Base-by-base conservation (phyloP, 1,140 invertebrate species). In the Globodera rostochiensis region DNA sequence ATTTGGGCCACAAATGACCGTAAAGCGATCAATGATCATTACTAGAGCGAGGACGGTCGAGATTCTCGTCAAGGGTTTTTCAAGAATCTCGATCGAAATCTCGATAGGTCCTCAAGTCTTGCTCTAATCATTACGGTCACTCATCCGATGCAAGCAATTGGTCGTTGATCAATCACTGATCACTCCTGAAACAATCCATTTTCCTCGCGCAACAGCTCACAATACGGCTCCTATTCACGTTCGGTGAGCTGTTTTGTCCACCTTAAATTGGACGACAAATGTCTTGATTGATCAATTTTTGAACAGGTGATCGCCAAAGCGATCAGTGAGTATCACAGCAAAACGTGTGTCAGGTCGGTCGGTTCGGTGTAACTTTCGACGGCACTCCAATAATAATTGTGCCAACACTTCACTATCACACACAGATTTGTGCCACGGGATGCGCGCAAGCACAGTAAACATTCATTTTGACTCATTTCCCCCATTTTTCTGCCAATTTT, bases 301-400 rank as follows among this genome's bases (percentile, higher is more conserved):
- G 6, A 73, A 53, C n/a, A 47, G 75, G 85, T 87, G 6, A 87
- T 87, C 73, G 86, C 86, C n/a, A 87, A 86, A 67, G 86, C 86
- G 15, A 87, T 87, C 83, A 82, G 85, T 66, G 86, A 73, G n/a
- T 74, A 73, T 45, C 80, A 90, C 73, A 77, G 76, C 64, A 89
- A 89, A 64, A 90, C 88, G 15, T 89, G 88, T 75, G 79, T 89
- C 45, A 47, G 80, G 47, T 89, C 89, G 50, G 87, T 89, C 46
- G 2, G 13, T 73, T 73, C 2, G 25, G 11, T 64, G 11, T 6
- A 64, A 19, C 57, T 19, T 19, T 19, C 5, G 19, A 6, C 6
- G 11, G 19, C 50, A 53, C 50, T 13, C 7, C 50, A 53, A 2
- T 9, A 53, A 2, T 9, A 53, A 53, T 53, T 7, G 50, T 53